A percentile compares a stretch with the other conserved stretches of the same genome.
Conservation (phyloP, 2,113 vertebrate species). For the Oreochromis tanganicae region DNA sequence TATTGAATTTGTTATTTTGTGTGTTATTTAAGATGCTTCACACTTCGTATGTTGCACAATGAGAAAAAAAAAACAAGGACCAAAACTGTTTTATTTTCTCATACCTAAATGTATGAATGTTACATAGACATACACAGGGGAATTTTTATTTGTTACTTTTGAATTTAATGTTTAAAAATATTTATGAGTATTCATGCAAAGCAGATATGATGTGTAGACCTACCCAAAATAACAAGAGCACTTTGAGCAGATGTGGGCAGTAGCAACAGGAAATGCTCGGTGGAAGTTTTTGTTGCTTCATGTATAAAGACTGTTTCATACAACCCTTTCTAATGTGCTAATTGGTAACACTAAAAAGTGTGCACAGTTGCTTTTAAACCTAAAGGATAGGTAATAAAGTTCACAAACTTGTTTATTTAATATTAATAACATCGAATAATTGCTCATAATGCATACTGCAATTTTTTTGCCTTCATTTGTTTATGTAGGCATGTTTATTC, state of each 20-base stretch:
- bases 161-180: neutral
- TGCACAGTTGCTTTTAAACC: neutral
- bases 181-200: neutral
- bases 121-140: neutral
- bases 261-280: constrained; percentile 22
- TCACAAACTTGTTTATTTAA: neutral
- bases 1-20: neutral
- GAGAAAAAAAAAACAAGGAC: neutral
- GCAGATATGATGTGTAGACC: neutral
- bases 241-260: neutral
- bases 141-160: neutral
- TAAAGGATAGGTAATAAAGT: neutral
- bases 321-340: neutral
- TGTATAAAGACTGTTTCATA: neutral
- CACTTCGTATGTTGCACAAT: neutral
- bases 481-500: neutral
- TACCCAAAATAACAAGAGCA: neutral
- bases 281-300: neutral
- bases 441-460: neutral
- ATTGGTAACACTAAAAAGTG: neutral
- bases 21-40: neutral
- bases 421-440: neutral
- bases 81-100: neutral
- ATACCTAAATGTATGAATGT: neutral
- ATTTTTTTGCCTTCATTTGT: neutral